phyloP scores from a whole-genome alignment of 2,113 vertebrate genomes.

The Trachemys scripta region DNA sequence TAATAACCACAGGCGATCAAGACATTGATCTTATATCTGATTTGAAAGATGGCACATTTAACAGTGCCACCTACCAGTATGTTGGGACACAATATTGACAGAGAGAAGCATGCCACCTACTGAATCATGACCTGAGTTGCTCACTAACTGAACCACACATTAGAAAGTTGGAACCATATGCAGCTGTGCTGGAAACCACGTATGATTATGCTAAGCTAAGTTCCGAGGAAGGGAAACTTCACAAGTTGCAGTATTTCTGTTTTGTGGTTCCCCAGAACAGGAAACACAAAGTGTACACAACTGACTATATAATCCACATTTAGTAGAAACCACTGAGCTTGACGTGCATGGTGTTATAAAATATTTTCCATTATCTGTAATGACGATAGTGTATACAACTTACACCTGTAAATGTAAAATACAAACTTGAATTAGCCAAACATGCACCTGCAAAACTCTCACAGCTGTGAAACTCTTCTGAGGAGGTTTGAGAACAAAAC shows the following conservation, averaged over 20 bases:
- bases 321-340: slow-evolving; percentile 66
- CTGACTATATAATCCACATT: slow-evolving; percentile 73
- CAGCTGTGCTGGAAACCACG: slow-evolving; percentile 26
- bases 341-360: slow-evolving; percentile 56
- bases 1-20: rapidly evolving
- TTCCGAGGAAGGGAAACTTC: slow-evolving; percentile 48
- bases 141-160: slow-evolving; percentile 38
- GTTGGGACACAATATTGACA: slow-evolving; percentile 54
- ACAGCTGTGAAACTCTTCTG: slow-evolving; percentile 59
- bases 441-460: slow-evolving; percentile 44
- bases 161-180: slow-evolving; percentile 34
- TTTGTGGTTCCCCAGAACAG: slow-evolving; percentile 68
- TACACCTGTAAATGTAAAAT: slow-evolving; percentile 72
- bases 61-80: not conserved
- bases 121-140: slow-evolving; percentile 38
- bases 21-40: not conserved
- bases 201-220: not conserved
- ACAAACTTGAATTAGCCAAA: slow-evolving; percentile 67
- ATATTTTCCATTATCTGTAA: slow-evolving; percentile 74
- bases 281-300: slow-evolving; percentile 64
- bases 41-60: not conserved
- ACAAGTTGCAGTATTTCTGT: slow-evolving; percentile 56
- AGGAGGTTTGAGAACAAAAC: not conserved
- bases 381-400: slow-evolving; percentile 53
- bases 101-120: slow-evolving; percentile 19